Percentiles rank a stretch among this genome's conserved stretches.
Evolutionary conservation across 2,113 vertebrate genomes (phyloP).

Genomic region (Ciconia boyciana): DNA sequence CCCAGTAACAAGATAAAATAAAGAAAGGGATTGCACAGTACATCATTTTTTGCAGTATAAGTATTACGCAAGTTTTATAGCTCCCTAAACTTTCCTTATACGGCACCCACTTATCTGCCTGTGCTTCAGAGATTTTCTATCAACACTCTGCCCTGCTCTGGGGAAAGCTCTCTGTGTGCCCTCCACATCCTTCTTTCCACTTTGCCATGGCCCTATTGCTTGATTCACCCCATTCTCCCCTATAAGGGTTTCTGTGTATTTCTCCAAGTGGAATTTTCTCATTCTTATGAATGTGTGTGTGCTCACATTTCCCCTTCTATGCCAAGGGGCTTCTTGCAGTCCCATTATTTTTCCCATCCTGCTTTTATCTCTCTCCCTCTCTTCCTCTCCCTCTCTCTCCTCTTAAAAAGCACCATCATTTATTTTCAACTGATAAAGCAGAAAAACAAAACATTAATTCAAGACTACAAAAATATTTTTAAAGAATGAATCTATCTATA

Average conservation of each 20-base stretch:
- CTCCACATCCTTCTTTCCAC: background rate
- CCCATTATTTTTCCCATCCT: background rate
- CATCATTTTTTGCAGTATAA: background rate
- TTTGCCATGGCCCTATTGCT: background rate
- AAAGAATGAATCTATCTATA: background rate
- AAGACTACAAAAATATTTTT: background rate
- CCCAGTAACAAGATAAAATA: background rate
- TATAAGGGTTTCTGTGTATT: background rate
- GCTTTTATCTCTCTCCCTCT: background rate
- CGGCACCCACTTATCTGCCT: background rate
- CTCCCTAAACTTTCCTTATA: background rate
- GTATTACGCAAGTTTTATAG: background rate
- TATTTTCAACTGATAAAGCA: background rate
- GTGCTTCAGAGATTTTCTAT: background rate
- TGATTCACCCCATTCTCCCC: background rate
- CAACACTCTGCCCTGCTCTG: background rate
- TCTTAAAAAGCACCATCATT: background rate
- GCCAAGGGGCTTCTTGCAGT: background rate
- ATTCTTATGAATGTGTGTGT: background rate
- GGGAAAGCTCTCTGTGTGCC: background rate
- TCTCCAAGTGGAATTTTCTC: background rate
- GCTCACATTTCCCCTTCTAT: background rate
- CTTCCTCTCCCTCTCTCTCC: background rate
- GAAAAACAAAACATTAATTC: background rate
- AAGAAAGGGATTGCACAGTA: background rate